A percentile compares a stretch with the other conserved stretches of the same genome.
Conservation (phyloP, 2,888 invertebrate species). For the Hydriomena furcata region DNA sequence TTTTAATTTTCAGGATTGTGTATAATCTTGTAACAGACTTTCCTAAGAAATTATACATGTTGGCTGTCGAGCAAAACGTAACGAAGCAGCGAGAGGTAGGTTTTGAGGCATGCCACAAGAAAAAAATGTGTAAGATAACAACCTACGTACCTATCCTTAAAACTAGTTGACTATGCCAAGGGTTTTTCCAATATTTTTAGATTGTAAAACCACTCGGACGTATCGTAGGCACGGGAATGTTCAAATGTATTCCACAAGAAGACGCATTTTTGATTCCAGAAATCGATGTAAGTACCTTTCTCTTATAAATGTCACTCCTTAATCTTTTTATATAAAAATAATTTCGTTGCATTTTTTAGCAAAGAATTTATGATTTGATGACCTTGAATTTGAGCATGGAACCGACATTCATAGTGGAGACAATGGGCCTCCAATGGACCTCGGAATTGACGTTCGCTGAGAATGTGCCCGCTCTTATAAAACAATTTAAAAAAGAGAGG, state of each 20-base stretch:
- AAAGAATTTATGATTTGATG: conserved; percentile 81
- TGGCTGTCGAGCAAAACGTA: conserved; percentile 85
- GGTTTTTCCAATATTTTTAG: conserved; percentile 51
- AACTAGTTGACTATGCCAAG: too few species aligned
- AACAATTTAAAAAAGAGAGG: conserved; percentile 78
- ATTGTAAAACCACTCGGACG: conserved; percentile 84
- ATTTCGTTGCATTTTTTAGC: conserved; percentile 54
- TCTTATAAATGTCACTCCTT: neutral
- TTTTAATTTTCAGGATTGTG: conserved; percentile 67
- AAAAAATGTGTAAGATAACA: too few species aligned
- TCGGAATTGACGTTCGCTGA: conserved; percentile 78
- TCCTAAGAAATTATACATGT: conserved; percentile 83
- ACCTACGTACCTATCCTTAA: too few species aligned
- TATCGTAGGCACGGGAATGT: conserved; percentile 78
- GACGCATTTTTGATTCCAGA: conserved; percentile 84
- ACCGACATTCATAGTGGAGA: conserved; percentile 81
- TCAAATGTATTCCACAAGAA: conserved; percentile 79
- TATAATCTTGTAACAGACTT: conserved; percentile 73
- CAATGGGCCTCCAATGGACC: conserved; percentile 78
- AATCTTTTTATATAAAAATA: neutral
- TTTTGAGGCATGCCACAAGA: too few species aligned
- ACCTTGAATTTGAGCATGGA: conserved; percentile 84
- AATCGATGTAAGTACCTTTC: conserved; percentile 55
- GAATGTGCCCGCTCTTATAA: conserved; percentile 68
- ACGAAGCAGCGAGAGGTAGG: conserved; percentile 74